Evolutionary conservation across 2,888 invertebrate genomes (phyloP), one percentile per base, ranked within the genome.

Genomic region (Drosophila niveifrons): DNA sequence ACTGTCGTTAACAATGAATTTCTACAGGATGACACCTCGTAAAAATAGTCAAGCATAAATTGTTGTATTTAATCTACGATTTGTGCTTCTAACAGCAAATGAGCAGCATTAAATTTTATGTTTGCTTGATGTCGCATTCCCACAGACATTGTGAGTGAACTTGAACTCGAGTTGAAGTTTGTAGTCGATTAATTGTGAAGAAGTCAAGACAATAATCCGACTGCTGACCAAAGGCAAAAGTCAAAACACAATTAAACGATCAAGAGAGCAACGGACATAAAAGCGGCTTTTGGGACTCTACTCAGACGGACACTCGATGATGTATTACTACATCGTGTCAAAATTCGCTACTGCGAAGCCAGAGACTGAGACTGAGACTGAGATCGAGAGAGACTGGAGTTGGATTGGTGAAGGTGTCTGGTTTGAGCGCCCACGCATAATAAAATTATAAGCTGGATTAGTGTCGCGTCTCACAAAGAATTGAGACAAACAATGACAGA

Each of bases 401-500:
- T 43, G 10, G 44, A n/a, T n/a, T n/a, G n/a, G n/a, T n/a, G n/a
- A n/a, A 44, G 44, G 44, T 18, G 17, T 18, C 10, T 18, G 44
- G 10, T 9, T 15, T 28, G n/a, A 48, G 58, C 65, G 47, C 78
- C 85, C 87, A 80, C 88, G 71, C 57, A 67, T 68, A 76, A 73
- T 72, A 89, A 88, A 89, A 89, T 85, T 88, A 85, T 85, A 89
- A 89, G 88, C 84, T 78, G 89, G 85, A 82, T 89, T 89, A 85
- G 83, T 82, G 89, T 89, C 89, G 88, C 55, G 58, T 23, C 52
- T 43, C 17, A 71, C 75, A 82, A 78, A 72, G 81, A 72, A 83
- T 80, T 76, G 80, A 80, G 83, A 83, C 89, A 83, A 83, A 83
- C 88, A 83, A 89, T 87, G 85, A 87, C 85, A 87, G 88, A 82